A percentile compares a stretch with the other conserved stretches of the same genome.
Evolutionary conservation across 1,140 invertebrate species (phyloP).

Genomic region (Zaprionus lachaisei): DNA sequence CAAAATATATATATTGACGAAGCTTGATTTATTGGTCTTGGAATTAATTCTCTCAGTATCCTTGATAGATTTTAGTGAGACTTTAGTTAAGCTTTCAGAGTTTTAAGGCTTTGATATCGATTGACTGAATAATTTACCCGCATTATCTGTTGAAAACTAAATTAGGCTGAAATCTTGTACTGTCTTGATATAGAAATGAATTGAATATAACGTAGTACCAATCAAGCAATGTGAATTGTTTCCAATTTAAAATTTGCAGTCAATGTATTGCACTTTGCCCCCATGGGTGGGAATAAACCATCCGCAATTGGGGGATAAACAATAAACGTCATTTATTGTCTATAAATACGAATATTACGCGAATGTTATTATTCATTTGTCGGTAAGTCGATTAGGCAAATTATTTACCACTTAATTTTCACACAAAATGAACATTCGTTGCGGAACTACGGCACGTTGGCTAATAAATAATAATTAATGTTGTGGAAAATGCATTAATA

Average conservation of each 20-base stretch:
- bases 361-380: conserved; percentile 16
- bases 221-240: no score
- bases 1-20: background rate
- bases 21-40: background rate
- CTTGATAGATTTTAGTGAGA: no score
- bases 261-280: background rate
- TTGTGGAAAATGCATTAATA: conserved; percentile 66
- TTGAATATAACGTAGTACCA: no score
- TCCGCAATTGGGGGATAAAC: conserved; percentile 2
- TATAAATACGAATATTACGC: conserved; percentile 8
- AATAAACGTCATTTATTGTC: conserved; percentile 2
- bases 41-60: no score
- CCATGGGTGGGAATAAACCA: background rate
- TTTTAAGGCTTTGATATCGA: no score
- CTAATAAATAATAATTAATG: conserved; percentile 74
- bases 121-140: no score
- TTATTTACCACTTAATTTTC: conserved; percentile 46
- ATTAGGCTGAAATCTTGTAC: no score
- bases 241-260: no score
- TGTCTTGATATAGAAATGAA: no score
- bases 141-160: no score
- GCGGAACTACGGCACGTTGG: conserved; percentile 69
- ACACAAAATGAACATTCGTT: conserved; percentile 37
- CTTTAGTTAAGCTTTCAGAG: background rate
- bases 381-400: conserved; percentile 62